Percentiles rank a stretch among this genome's conserved stretches.
phyloP scores from a whole-genome alignment of 2,113 vertebrate genomes.

The Apodemus speciosus region DNA sequence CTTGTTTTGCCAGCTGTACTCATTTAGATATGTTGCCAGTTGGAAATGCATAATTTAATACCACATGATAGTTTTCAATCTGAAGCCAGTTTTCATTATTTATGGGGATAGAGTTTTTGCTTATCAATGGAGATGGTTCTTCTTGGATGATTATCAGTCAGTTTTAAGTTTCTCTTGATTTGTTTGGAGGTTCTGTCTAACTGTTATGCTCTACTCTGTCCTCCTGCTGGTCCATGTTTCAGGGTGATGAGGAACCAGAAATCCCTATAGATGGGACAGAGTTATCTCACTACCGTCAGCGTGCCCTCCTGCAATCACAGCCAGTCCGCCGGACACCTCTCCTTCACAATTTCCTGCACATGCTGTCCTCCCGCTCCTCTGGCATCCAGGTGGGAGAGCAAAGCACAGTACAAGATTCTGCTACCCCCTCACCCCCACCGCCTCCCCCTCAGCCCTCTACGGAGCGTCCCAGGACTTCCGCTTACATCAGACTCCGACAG shows the following conservation, averaged over 20 bases:
- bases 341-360: conserved; percentile 99
- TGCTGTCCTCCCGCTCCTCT: conserved; percentile 96
- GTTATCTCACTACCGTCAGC: conserved; percentile 96
- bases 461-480: conserved; percentile 89
- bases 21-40: conserved; percentile 38
- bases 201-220: conserved; percentile 39
- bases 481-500: conserved; percentile 91
- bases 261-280: conserved; percentile 97
- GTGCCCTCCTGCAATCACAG: conserved; percentile 95
- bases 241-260: conserved; percentile 97
- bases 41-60: conserved; percentile 47
- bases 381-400: conserved; percentile 92
- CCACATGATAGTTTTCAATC: not conserved
- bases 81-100: conserved; percentile 53
- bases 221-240: conserved; percentile 60
- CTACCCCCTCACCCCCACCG: conserved; percentile 89
- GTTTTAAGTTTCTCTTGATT: conserved; percentile 61
- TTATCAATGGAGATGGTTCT: conserved; percentile 17
- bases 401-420: conserved; percentile 88
- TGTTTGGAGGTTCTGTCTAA: conserved; percentile 60
- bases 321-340: conserved; percentile 97
- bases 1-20: conserved; percentile 42
- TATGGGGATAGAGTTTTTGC: not conserved
- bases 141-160: conserved; percentile 40
- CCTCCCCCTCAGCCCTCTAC: conserved; percentile 88